These are phyloP conservation scores for Triplophysa tibetana DNA, from an alignment of 2,113 vertebrate species.

Conservation along the genomic window DNA sequence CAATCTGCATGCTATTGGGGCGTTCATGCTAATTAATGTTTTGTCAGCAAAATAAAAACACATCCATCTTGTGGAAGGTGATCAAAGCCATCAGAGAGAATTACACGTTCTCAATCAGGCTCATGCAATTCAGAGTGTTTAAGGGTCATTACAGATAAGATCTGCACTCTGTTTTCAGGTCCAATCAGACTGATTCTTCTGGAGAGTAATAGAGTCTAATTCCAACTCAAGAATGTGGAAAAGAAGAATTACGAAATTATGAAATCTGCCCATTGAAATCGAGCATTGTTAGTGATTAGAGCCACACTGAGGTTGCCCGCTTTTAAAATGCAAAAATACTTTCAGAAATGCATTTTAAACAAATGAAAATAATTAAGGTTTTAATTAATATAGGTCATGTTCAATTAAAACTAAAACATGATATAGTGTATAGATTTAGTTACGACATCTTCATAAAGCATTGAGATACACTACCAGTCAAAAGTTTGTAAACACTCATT, in stretches of 20 bases:
- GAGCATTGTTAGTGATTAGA: background rate
- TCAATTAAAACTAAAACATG: too few relatives aligned
- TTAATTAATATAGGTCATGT: too few relatives aligned
- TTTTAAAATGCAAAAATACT: background rate
- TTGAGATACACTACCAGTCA: too few relatives aligned
- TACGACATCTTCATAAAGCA: too few relatives aligned
- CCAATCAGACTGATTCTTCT: conserved; percentile 54
- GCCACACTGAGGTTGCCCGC: background rate
- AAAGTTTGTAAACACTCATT: too few relatives aligned
- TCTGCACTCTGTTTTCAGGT: conserved; percentile 29
- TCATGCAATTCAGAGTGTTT: conserved; percentile 44
- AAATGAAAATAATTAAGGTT: too few relatives aligned
- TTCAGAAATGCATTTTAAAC: too few relatives aligned
- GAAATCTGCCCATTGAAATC: background rate
- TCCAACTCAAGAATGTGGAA: conserved; percentile 23
- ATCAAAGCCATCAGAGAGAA: conserved; percentile 50
- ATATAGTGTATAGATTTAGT: too few relatives aligned
- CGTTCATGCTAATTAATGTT: conserved; percentile 34
- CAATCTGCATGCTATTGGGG: conserved; percentile 15
- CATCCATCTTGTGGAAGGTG: conserved; percentile 37
- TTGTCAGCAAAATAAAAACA: conserved; percentile 54
- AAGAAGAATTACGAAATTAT: conserved; percentile 1
- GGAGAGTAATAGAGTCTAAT: conserved; percentile 50
- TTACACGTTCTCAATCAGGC: background rate
- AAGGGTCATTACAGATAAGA: conserved; percentile 28